Evolutionary conservation across 2,888 invertebrate genomes (phyloP).

Genomic region (Lagria hirta): DNA sequence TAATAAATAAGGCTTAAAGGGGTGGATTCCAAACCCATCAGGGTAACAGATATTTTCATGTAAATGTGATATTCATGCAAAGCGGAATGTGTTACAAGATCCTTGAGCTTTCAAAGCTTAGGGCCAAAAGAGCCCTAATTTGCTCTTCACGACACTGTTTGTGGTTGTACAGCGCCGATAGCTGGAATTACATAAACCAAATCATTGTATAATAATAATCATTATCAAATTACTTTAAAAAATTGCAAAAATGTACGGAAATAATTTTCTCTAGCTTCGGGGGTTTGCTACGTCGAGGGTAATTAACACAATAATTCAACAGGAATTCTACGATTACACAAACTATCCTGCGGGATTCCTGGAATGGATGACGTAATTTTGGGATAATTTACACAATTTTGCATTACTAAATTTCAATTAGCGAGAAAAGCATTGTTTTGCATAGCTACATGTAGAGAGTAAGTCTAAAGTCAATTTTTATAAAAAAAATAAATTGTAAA

Average conservation of each 20-base stretch:
- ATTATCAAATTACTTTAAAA: too few species aligned
- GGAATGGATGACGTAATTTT: conserved; percentile 1
- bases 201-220: too few species aligned
- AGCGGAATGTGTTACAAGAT: conserved; percentile 11
- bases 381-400: too few species aligned
- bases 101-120: conserved; percentile 11
- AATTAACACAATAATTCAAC: conserved; percentile 1
- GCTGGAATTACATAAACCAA: too few species aligned
- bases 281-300: too few species aligned
- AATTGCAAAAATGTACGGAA: too few species aligned
- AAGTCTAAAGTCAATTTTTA: too few species aligned
- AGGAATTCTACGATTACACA: conserved; percentile 2
- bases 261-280: too few species aligned
- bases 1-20: not conserved
- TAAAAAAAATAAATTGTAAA: too few species aligned
- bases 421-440: too few species aligned
- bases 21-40: conserved; percentile 2
- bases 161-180: conserved; percentile 13
- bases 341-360: conserved; percentile 2
- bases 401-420: too few species aligned
- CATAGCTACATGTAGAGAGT: too few species aligned
- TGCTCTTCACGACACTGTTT: conserved; percentile 10
- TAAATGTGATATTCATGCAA: conserved; percentile 21
- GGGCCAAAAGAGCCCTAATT: conserved; percentile 9
- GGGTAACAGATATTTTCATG: conserved; percentile 21